Base-by-base conservation (phyloP, 2,113 vertebrate species). In the Rhinolophus ferrumequinum region DNA sequence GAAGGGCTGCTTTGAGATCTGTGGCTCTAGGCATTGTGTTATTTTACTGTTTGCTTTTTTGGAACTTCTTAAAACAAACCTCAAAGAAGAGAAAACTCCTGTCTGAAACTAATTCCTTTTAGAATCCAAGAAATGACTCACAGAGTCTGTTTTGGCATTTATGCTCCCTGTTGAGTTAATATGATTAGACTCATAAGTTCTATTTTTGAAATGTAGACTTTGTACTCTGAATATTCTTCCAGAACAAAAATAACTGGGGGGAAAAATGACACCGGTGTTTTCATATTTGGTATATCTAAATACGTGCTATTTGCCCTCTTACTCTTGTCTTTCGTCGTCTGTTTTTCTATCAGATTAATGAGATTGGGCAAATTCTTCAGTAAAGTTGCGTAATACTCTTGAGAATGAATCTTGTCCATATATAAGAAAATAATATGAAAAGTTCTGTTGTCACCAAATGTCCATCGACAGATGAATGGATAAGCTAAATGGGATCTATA, bases 41-140 rank as follows among this genome's bases (percentile, higher is more conserved):
- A 58, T 60, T 87, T 84, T 87, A 52, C 75, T 90, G 56, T 96
- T 94, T 96, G 85, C 81, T 96, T 80, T 90, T 79, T 90, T 79
- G 91, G 91, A 95, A 94, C 64, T 66, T 95, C 97, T 98, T 96
- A 50, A 96, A 96, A 88, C 88, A 82, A 93, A 93, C 75, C 95
- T 95, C 93, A 84, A 85, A 95, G 91, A 93, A 21, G 72, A 64
- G 79, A 88, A 80, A 95, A 94, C 81, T 96, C 77, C 88, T 52
- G 41, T 64, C 85, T 95, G 72, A 90, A 69, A 86, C 12, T 0
- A 44, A 91, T 86, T 96, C 94, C 85, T 94, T 81, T 86, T 28
- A 62, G 93, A 95, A 83, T 96, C 95, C 95, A 95, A 95, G 84
- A 41, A 92, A 77, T 96, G 96, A 97, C 90, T 97, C 96, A 94